A percentile compares a stretch with the other conserved stretches of the same genome.
Conservation (phyloP, 2,113 vertebrate genomes). For the Neolamprologus modestus region DNA sequence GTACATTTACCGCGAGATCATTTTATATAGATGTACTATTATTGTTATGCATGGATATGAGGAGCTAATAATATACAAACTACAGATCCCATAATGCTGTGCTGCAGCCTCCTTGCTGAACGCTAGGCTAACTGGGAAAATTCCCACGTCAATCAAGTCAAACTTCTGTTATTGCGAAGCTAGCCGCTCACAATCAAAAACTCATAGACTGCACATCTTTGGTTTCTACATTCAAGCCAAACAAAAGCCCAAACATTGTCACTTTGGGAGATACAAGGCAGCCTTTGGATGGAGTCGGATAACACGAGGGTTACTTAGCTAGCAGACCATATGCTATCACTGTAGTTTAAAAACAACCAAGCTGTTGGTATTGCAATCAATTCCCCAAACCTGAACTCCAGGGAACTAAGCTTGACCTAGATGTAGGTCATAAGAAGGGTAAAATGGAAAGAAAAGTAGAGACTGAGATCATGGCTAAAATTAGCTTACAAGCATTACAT, state of each 20-base stretch:
- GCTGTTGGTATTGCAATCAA: neutral
- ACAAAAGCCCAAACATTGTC: neutral
- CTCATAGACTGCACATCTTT: neutral
- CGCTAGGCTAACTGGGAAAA: too few relatives aligned
- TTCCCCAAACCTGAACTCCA: neutral
- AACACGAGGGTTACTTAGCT: neutral
- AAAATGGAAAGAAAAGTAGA: neutral
- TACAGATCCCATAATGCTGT: too few relatives aligned
- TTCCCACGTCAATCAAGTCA: too few relatives aligned
- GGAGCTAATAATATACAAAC: too few relatives aligned
- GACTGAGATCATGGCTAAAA: neutral
- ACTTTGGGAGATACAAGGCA: neutral
- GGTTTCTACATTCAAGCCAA: neutral
- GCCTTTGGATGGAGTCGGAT: neutral
- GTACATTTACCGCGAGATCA: too few relatives aligned
- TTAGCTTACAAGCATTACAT: neutral
- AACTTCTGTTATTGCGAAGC: too few relatives aligned
- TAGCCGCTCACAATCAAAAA: neutral
- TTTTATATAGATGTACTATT: too few relatives aligned
- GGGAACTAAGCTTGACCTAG: neutral
- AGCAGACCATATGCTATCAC: neutral
- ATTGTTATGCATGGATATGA: too few relatives aligned
- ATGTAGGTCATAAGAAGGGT: neutral
- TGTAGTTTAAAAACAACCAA: neutral
- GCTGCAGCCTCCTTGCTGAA: too few relatives aligned